Evolutionary conservation across 2,113 vertebrate species (phyloP), one percentile per base, ranked within the genome.

Genomic region (Dromaius novaehollandiae): DNA sequence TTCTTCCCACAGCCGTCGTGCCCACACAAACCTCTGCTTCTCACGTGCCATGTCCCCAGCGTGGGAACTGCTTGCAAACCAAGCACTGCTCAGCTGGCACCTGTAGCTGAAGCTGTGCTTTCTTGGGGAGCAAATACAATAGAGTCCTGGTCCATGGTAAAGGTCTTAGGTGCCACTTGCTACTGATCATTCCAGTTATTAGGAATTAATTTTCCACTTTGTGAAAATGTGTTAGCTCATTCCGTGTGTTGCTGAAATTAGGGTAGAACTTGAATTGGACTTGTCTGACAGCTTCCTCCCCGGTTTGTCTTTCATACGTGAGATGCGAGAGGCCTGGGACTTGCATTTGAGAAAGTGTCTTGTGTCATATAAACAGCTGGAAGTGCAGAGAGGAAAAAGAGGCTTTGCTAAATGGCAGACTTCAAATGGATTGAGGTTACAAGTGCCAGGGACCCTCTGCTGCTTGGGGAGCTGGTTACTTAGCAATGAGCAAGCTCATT

Each of bases 321-420:
- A 95, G 66, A 82, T 82, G 88, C 91, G 73, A 96, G 93, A 97
- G 91, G 55, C 70, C 86, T 90, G 93, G 81, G 89, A 68, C 83
- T 95, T 34, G 73, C 16, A 84, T 93, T 64, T 65, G 10, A 82
- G 86, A 66, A 95, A 75, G 83, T 68, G 34, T 15, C 88, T 92
- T 74, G 64, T 90, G 83, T 86, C 86, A 32, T 48, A 90, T 68
- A 90, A 90, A 82, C 93, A 86, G 86, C 91, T 95, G 80, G 86
- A 93, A 89, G 90, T 34, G 36, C 44, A 42, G 74, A 36, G 32
- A 44, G 50, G 51, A 66, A 86, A 70, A 90, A 58, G 68, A 95
- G 83, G 69, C 64, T 88, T 75, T 84, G 40, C 65, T 86, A 86
- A 93, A 78, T 86, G 63, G 32, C 58, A 80, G 6, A 66, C 76